Conservation (phyloP, 2,797 vertebrate species). For the Microcaecilia unicolor region DNA sequence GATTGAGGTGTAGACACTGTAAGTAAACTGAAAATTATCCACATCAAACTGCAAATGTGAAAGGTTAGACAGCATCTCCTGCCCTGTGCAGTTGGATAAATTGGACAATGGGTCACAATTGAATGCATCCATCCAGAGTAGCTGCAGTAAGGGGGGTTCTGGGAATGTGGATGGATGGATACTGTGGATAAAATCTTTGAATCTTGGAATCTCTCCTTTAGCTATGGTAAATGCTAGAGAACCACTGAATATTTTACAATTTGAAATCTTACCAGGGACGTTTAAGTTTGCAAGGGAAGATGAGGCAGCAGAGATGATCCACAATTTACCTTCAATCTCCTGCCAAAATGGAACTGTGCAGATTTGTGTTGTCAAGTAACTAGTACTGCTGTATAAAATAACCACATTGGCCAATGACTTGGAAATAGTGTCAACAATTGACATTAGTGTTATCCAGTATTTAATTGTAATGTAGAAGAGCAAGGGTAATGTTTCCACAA, state of each 20-base stretch:
- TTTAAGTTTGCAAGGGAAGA: neutral
- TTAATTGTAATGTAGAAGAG: too few species aligned
- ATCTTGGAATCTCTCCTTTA: slow-evolving; percentile 5
- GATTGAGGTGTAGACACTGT: slow-evolving; percentile 1
- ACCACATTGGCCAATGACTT: neutral
- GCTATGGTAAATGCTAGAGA: slow-evolving; percentile 1
- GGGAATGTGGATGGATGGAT: neutral
- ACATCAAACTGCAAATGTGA: neutral
- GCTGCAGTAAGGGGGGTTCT: neutral
- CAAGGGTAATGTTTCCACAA: neutral
- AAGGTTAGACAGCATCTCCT: neutral
- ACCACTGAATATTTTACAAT: neutral
- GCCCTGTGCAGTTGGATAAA: neutral
- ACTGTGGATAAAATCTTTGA: neutral
- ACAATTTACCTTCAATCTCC: neutral
- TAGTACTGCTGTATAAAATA: neutral
- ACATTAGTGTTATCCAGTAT: too few species aligned
- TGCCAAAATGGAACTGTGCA: neutral
- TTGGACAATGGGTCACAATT: neutral
- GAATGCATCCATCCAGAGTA: neutral
- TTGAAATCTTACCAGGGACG: neutral
- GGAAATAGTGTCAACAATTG: neutral
- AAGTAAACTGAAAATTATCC: slow-evolving; percentile 2
- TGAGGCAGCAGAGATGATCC: neutral
- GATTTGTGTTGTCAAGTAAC: neutral